Evolutionary conservation across 1,140 invertebrate species (phyloP).

Genomic region (Daktulosphaira vitifoliae): DNA sequence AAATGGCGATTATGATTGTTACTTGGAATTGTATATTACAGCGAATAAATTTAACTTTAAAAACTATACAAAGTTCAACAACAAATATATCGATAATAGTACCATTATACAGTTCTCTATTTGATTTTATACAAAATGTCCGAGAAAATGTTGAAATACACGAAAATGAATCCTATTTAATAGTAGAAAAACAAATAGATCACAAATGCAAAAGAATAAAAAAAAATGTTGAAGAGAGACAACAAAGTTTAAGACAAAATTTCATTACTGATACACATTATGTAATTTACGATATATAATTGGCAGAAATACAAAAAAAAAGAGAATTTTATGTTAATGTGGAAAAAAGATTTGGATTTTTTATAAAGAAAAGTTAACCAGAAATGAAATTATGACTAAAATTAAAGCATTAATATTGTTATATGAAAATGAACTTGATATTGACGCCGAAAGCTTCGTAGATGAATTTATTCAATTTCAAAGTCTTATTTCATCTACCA

Average conservation of each 20-base stretch:
- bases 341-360: background rate
- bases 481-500: background rate
- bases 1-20: background rate
- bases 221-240: background rate
- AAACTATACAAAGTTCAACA: slow-evolving; percentile 1
- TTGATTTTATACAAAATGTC: slow-evolving; percentile 3
- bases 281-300: background rate
- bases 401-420: background rate
- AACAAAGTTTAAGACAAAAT: background rate
- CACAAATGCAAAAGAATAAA: background rate
- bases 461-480: background rate
- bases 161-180: background rate
- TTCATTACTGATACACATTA: background rate
- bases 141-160: slow-evolving; percentile 3
- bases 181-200: background rate
- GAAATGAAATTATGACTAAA: background rate
- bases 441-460: background rate
- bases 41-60: slow-evolving; percentile 1
- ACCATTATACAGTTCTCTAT: background rate
- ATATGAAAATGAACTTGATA: background rate
- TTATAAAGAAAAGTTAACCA: background rate
- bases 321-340: background rate
- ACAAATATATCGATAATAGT: background rate
- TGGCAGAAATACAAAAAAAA: background rate
- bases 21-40: background rate